A percentile compares a stretch with the other conserved stretches of the same genome.
These are phyloP conservation scores for Hipparchia sbordonii DNA, from an alignment of 2,888 invertebrate species.

Conservation along the genomic window DNA sequence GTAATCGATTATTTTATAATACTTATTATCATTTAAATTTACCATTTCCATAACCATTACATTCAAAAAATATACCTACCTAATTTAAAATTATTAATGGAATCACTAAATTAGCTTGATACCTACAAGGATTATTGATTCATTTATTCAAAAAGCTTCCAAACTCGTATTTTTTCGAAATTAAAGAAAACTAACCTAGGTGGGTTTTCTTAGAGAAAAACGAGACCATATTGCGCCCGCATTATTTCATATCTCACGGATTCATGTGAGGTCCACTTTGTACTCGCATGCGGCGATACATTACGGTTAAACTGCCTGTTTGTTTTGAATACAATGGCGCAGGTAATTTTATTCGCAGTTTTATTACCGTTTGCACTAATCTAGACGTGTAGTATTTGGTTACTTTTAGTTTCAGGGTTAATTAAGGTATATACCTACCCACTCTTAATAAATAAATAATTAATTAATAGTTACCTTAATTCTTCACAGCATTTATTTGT, in stretches of 20 bases:
- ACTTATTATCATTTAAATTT: too few relatives aligned
- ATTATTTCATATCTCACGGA: conserved; percentile 37
- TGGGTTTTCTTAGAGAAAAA: conserved; percentile 20
- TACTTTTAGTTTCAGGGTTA: neutral
- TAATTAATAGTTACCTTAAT: neutral
- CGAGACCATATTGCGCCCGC: conserved; percentile 26
- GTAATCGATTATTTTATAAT: too few relatives aligned
- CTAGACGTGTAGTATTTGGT: conserved; percentile 19
- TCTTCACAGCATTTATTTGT: neutral
- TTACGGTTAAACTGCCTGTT: conserved; percentile 65
- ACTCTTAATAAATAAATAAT: neutral
- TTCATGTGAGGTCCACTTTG: conserved; percentile 74
- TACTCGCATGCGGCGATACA: conserved; percentile 64
- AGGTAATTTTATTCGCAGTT: conserved; percentile 59
- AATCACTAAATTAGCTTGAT: too few relatives aligned
- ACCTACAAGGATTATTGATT: too few relatives aligned
- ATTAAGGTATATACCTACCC: neutral
- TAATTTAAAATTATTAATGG: too few relatives aligned
- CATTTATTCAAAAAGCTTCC: neutral
- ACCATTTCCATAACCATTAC: too few relatives aligned
- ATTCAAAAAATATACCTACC: too few relatives aligned
- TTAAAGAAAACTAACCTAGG: conserved; percentile 49
- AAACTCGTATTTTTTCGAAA: neutral
- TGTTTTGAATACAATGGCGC: conserved; percentile 75
- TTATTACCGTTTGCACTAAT: conserved; percentile 27